phyloP scores from a whole-genome alignment of 1,140 invertebrate species.

The Euwallacea similis region DNA sequence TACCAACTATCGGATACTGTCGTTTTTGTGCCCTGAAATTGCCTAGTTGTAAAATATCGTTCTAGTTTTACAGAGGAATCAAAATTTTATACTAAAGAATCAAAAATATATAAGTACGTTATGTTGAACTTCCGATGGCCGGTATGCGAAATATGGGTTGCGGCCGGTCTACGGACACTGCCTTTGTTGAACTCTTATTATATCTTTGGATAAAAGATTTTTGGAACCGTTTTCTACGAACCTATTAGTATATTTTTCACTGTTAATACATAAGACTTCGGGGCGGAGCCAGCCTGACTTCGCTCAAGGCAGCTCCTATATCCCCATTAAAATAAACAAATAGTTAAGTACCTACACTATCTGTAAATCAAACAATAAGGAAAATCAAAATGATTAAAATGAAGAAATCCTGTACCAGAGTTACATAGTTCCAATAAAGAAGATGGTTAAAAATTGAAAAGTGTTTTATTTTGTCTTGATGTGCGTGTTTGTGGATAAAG shows the following conservation, averaged over 20 bases:
- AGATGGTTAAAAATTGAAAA: background rate
- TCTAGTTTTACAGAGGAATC: slow-evolving; percentile 29
- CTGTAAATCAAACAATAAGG: slow-evolving; percentile 6
- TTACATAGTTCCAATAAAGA: slow-evolving; percentile 15
- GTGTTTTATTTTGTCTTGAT: background rate
- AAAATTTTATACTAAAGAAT: slow-evolving; percentile 32
- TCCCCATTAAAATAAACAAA: background rate
- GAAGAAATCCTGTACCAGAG: slow-evolving; percentile 8
- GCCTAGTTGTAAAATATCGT: slow-evolving; percentile 24
- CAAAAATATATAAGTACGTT: slow-evolving; percentile 15
- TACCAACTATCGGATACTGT: slow-evolving; percentile 5
- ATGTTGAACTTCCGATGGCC: background rate
- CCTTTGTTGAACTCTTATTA: slow-evolving; percentile 8
- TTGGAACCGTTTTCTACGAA: slow-evolving; percentile 13
- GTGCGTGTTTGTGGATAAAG: no score
- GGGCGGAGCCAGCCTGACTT: background rate
- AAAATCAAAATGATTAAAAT: slow-evolving; percentile 5
- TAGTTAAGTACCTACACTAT: background rate
- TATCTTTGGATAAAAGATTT: slow-evolving; percentile 23
- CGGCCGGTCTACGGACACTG: background rate
- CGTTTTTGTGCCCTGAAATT: slow-evolving; percentile 8
- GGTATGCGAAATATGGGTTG: background rate
- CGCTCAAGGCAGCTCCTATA: background rate
- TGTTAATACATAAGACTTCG: slow-evolving; percentile 3
- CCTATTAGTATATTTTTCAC: background rate